Conservation (phyloP, 2,797 vertebrate species). For the Enteromius mattozi region DNA sequence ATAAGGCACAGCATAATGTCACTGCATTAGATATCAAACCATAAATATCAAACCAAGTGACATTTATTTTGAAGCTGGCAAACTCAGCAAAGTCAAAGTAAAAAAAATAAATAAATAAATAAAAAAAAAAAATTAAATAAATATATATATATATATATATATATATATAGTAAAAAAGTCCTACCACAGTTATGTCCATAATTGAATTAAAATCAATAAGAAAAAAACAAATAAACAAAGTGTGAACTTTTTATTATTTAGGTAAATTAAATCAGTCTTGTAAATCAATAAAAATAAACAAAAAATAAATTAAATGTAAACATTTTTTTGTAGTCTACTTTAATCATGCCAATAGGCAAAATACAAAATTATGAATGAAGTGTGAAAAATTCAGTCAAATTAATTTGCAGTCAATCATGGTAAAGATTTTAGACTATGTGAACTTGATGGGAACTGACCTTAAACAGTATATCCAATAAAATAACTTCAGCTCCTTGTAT, state of each 20-base stretch:
- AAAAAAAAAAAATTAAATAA: no score
- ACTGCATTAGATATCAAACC: slow-evolving; percentile 1
- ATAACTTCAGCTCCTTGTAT: background rate
- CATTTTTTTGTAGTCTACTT: background rate
- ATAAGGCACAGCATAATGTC: background rate
- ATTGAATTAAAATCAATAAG: background rate
- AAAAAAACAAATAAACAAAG: background rate
- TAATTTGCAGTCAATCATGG: no score
- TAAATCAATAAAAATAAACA: background rate
- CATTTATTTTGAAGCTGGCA: background rate
- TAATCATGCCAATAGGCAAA: background rate
- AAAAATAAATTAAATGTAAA: background rate
- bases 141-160: no score
- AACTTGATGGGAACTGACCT: background rate
- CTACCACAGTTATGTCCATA: background rate
- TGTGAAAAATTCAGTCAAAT: background rate
- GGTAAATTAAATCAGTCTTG: no score
- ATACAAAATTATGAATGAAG: background rate
- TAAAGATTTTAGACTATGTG: background rate
- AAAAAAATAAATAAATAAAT: background rate
- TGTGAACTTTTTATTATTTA: background rate
- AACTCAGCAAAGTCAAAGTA: background rate
- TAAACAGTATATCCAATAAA: background rate
- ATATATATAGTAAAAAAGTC: background rate
- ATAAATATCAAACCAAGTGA: background rate